Base-by-base conservation (phyloP, 2,888 invertebrate genomes). In the Seira ritae region DNA sequence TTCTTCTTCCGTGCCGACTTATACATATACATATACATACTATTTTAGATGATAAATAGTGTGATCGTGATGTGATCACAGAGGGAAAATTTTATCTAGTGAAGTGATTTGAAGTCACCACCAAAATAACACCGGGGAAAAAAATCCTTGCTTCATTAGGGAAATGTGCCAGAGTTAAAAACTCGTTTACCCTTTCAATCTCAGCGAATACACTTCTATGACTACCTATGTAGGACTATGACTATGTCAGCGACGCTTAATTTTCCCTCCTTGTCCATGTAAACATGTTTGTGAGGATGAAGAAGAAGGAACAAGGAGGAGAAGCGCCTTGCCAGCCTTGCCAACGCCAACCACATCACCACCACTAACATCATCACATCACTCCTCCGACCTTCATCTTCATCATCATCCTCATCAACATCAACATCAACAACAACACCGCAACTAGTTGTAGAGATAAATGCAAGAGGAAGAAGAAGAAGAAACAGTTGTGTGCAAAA, bases 121-220 rank as follows among this genome's bases (percentile, higher is more conserved):
- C 62, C 6, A 22, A 62, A 62, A 62, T 62, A 62, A 62, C 62
- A 62, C 62, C 20, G 22, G 12, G 20, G 12, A 62, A 20, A 62
- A 62, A 62, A 62, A 10, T 62, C 20, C 20, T 19, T n/a, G 62
- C 62, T 62, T 62, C 62, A 62, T 62, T 62, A 62, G 62, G 62
- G 20, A 20, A 62, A 62, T 20, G 19, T 62, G n/a, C 62, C 17
- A 55, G 15, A 55, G 55, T 17, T 31, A 31, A 55, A 77, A 77
- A 82, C 77, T 82, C 77, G 82, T 82, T 82, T 82, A 77, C 82
- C 82, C 20, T 82, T 82, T 82, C 15, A 82, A 82, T 77, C 76
- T 71, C 31, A 70, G 67, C 70, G 2, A 62, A n/a, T n/a, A n/a
- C n/a, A n/a, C n/a, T n/a, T n/a, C n/a, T n/a, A n/a, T n/a, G n/a